phyloP scores from a whole-genome alignment of 1,140 invertebrate species.

The Andrena cerasifolii region DNA sequence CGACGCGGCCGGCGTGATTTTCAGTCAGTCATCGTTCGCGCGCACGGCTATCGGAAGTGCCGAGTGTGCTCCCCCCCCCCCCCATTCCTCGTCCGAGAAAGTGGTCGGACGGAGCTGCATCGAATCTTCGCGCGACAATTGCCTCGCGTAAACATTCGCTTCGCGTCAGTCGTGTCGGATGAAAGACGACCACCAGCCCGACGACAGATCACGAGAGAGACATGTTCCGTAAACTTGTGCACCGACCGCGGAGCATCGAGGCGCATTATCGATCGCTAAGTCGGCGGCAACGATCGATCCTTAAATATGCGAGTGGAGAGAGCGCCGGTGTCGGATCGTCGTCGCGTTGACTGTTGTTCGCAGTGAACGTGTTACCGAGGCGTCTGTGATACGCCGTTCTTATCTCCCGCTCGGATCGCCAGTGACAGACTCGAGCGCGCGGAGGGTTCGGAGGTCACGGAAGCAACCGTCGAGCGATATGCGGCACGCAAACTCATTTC shows the following conservation, averaged over 20 bases:
- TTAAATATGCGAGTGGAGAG: conserved; percentile 12
- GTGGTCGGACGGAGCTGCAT: too few relatives aligned
- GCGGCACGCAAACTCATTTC: conserved; percentile 42
- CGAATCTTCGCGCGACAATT: too few relatives aligned
- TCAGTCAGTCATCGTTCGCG: conserved; percentile 1
- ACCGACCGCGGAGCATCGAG: too few relatives aligned
- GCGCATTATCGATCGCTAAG: too few relatives aligned
- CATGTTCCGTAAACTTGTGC: too few relatives aligned
- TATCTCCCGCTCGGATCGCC: conserved; percentile 50
- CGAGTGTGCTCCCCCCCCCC: neutral
- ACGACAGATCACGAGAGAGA: too few relatives aligned
- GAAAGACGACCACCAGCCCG: too few relatives aligned
- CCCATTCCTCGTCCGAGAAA: too few relatives aligned
- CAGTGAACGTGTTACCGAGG: conserved; percentile 35
- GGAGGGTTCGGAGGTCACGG: conserved; percentile 47
- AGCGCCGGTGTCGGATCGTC: neutral
- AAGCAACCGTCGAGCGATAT: conserved; percentile 50
- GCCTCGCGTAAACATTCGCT: too few relatives aligned
- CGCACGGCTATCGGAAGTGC: neutral
- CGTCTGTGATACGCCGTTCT: conserved; percentile 24
- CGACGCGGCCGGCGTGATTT: conserved; percentile 43
- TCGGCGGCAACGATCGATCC: too few relatives aligned
- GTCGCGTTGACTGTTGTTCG: conserved; percentile 45
- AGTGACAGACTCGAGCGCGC: conserved; percentile 12
- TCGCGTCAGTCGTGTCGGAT: too few relatives aligned